phyloP scores from a whole-genome alignment of 2,797 vertebrate species.

The Limnodromus scolopaceus region DNA sequence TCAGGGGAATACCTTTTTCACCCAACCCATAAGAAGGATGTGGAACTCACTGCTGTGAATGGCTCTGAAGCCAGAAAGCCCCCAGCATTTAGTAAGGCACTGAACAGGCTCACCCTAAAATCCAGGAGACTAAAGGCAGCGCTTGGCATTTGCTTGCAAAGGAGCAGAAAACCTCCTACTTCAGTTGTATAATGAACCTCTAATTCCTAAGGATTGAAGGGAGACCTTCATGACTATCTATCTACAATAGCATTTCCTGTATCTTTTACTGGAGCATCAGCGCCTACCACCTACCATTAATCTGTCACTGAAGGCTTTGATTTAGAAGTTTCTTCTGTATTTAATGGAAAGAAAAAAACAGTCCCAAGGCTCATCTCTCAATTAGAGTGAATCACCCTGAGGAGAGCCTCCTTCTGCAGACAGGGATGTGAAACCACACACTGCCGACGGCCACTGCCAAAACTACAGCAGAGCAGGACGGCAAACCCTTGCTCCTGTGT shows the following conservation, averaged over 20 bases:
- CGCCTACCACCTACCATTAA: slow-evolving; percentile 23
- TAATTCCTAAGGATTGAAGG: neutral
- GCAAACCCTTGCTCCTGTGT: neutral
- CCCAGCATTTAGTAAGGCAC: neutral
- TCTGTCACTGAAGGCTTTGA: slow-evolving; percentile 3
- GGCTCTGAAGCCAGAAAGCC: neutral
- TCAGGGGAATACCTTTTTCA: neutral
- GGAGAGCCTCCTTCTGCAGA: neutral
- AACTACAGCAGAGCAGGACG: neutral
- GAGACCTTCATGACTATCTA: neutral
- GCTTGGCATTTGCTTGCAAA: neutral
- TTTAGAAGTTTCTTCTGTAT: neutral
- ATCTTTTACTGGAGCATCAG: slow-evolving; percentile 16
- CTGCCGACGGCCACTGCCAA: neutral
- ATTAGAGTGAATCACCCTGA: neutral
- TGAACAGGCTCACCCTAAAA: neutral
- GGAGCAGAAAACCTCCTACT: neutral
- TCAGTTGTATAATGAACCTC: neutral
- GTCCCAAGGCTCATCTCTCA: neutral
- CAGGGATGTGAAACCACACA: neutral
- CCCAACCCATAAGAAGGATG: neutral
- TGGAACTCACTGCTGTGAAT: neutral
- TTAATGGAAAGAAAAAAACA: neutral
- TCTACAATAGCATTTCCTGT: neutral
- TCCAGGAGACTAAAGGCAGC: neutral